These are phyloP conservation scores for Heliconius cydno DNA, from an alignment of 2,888 invertebrate species.

Conservation along the genomic window DNA sequence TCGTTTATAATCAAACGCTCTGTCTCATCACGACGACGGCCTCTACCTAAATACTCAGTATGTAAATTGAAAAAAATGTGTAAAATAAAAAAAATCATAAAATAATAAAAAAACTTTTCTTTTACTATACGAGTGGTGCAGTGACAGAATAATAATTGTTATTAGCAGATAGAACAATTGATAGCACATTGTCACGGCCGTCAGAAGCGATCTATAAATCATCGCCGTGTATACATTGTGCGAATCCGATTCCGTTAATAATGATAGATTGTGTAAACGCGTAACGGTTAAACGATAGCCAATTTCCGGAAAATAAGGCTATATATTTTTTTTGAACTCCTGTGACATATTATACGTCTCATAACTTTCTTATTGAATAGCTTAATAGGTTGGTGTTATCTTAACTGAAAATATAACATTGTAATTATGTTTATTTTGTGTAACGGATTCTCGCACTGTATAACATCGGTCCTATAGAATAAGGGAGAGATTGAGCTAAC, in stretches of 20 bases:
- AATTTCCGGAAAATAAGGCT: conserved; percentile 22
- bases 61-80: background rate
- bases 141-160: conserved; percentile 16
- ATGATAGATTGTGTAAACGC: conserved; percentile 46
- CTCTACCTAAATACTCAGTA: background rate
- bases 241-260: conserved; percentile 45
- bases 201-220: conserved; percentile 44
- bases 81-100: background rate
- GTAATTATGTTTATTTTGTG: background rate
- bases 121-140: background rate
- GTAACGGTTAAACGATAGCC: conserved; percentile 28
- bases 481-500: background rate
- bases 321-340: conserved; percentile 8
- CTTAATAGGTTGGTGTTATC: background rate
- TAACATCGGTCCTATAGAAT: background rate
- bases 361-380: background rate
- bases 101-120: background rate
- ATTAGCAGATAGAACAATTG: conserved; percentile 36
- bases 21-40: background rate
- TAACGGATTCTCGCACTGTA: background rate
- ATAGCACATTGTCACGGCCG: conserved; percentile 37
- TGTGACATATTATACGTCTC: background rate
- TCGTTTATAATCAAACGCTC: background rate
- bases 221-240: conserved; percentile 43
- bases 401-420: background rate